These are phyloP conservation scores for Decapterus maruadsi DNA, from an alignment of 2,797 vertebrate genomes.

Conservation along the genomic window DNA sequence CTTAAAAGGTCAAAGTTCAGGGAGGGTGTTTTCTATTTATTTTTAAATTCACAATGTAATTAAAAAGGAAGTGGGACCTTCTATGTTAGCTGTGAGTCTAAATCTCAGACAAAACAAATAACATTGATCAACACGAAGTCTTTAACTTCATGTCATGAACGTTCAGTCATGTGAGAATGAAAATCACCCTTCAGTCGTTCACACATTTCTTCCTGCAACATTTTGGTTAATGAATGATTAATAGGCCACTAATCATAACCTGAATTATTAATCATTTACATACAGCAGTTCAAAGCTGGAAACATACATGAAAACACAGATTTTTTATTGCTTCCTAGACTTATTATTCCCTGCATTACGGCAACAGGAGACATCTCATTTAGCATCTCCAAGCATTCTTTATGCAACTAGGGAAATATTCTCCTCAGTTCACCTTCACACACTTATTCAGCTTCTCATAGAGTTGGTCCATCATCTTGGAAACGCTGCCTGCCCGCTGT, in stretches of 20 bases:
- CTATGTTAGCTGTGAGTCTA: too few species aligned
- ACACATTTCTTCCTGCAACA: neutral
- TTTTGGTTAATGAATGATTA: neutral
- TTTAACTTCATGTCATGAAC: too few species aligned
- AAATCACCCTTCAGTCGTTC: neutral
- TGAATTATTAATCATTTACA: neutral
- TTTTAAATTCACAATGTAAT: neutral
- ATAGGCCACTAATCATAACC: neutral
- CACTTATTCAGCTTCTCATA: too few species aligned
- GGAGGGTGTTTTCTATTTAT: neutral
- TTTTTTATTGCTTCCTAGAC: neutral
- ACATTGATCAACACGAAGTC: too few species aligned
- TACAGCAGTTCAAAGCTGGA: neutral
- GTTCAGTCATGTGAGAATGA: neutral
- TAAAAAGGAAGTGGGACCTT: too few species aligned
- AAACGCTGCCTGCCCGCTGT: neutral
- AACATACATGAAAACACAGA: too few species aligned
- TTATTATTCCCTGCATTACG: too few species aligned
- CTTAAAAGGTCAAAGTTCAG: too few species aligned
- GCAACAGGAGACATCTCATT: too few species aligned
- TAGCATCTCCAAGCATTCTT: neutral
- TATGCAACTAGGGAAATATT: neutral
- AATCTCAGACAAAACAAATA: too few species aligned
- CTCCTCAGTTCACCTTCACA: neutral
- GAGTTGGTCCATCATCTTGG: neutral